Evolutionary conservation across 1,140 invertebrate species (phyloP), one percentile per base, ranked within the genome.

Genomic region (Dreissena polymorpha): DNA sequence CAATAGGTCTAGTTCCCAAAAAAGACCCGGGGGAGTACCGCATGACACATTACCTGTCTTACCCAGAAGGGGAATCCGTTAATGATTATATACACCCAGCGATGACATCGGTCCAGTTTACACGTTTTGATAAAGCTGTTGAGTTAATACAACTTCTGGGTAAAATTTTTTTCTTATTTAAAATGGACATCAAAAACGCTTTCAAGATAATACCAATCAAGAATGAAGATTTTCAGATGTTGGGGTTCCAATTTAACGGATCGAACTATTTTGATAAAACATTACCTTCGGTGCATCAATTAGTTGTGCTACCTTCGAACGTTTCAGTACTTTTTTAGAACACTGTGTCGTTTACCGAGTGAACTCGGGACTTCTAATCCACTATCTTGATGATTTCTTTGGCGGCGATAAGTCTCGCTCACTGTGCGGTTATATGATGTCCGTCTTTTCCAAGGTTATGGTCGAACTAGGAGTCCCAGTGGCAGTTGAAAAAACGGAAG

Each of bases 11-110:
- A 0, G 77, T 80, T 0, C 77, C 77, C 10, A 70, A 80, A 50
- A 71, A 80, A 49, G 67, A 55, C 14, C 51, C 23, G 39, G 29
- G 53, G 14, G 39, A 80, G 51, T 80, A 14, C 27, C 7, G 68
- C 12, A 65, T 80, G 12, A 80, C 70, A n/a, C 77, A 80, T 71
- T 65, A 72, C 29, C 21, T 72, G 13, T 80, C 77, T n/a, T 72
- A 71, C 50, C 77, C 68, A 23, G n/a, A 7, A 10, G 67, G 51
- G 13, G 6, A 23, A 25, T 71, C 77, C 0, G 10, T 80, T 13
- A 71, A 72, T 80, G 77, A 71, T 2, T 71, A 53, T 50, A 80
- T 71, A 27, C 6, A 21, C 21, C 63, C 29, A 10, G 6, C 6
- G 6, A 14, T n/a, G 18, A 50, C 16, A 13, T 75, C 73, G 16